These are phyloP conservation scores for Ivindomyrus marchei DNA, from an alignment of 2,113 vertebrate species.

Conservation along the genomic window DNA sequence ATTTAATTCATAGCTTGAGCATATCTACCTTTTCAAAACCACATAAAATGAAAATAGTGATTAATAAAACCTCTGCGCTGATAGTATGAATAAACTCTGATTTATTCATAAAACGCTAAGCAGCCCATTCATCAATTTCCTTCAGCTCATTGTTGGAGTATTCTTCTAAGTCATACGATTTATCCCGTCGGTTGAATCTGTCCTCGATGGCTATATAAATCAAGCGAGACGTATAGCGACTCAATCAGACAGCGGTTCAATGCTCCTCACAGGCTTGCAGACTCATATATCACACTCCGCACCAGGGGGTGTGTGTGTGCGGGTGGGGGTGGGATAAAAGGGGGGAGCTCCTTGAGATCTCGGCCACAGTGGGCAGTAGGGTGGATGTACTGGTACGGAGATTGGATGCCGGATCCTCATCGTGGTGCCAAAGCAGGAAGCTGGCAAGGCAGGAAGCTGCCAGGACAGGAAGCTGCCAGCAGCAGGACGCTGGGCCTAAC, in stretches of 20 bases:
- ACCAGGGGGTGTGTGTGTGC: neutral
- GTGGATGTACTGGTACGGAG: neutral
- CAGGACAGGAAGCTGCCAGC: neutral
- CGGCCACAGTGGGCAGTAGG: neutral
- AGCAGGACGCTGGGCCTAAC: neutral
- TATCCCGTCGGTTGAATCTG: neutral
- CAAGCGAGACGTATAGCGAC: neutral
- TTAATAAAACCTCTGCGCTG: neutral
- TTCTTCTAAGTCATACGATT: neutral
- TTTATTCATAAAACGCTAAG: slow-evolving; percentile 13
- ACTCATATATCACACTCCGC: neutral
- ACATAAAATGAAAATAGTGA: neutral
- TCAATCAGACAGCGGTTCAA: neutral
- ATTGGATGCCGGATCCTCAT: neutral
- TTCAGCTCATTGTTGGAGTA: slow-evolving; percentile 11
- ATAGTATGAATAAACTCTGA: neutral
- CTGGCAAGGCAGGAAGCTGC: neutral
- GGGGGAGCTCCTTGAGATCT: neutral
- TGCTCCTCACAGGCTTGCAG: neutral
- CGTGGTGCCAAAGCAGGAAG: neutral
- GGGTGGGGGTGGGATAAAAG: neutral
- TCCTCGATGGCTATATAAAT: slow-evolving; percentile 7
- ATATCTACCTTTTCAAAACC: neutral
- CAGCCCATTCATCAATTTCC: slow-evolving; percentile 5
- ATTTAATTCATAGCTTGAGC: neutral